phyloP scores from a whole-genome alignment of 2,113 vertebrate species.

The Trochalopteron elliotii region DNA sequence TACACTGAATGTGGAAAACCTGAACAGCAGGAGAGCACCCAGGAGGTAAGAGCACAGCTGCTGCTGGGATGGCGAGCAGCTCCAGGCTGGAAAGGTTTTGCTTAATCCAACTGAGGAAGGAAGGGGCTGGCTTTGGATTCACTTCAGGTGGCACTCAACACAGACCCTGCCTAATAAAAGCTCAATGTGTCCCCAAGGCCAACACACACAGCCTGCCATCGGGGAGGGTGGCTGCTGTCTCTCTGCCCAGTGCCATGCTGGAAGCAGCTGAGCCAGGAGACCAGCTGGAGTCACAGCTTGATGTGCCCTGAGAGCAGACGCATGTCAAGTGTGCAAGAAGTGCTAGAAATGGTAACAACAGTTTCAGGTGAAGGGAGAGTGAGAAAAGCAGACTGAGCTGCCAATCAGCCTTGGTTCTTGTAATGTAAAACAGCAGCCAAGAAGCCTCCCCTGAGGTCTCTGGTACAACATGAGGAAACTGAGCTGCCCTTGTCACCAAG shows the following conservation, averaged over 20 bases:
- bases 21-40: neutral
- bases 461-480: accelerated
- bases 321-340: neutral
- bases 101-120: neutral
- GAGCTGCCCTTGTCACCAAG: neutral
- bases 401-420: neutral
- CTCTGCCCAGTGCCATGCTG: neutral
- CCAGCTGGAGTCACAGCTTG: neutral
- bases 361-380: neutral
- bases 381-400: neutral
- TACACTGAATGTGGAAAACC: neutral
- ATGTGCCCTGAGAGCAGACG: neutral
- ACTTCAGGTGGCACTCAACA: neutral
- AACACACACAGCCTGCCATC: neutral
- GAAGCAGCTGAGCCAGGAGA: neutral
- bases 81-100: neutral
- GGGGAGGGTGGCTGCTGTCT: neutral
- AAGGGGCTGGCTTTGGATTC: neutral
- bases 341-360: neutral
- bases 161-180: neutral
- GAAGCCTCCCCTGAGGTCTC: neutral
- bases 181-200: neutral
- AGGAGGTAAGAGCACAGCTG: neutral
- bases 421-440: neutral
- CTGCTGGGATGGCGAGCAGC: accelerated